Evolutionary conservation across 2,113 vertebrate genomes (phyloP), one percentile per base, ranked within the genome.

Genomic region (Paracanthobrama guichenoti): DNA sequence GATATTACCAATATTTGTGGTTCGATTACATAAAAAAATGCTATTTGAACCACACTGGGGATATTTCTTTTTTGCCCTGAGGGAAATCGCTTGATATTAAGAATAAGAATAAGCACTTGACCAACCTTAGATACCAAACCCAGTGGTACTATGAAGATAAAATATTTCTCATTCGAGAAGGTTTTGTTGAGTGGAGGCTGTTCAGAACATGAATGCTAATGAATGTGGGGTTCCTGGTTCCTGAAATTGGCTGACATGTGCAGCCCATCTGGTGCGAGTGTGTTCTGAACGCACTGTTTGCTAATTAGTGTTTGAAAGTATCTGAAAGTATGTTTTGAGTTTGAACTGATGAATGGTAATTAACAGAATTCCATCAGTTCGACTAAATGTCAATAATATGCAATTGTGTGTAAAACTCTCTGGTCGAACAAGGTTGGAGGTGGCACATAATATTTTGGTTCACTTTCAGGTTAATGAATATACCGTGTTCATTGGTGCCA

Each of bases 401-500:
- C 48, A 83, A 39, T 14, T 26, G 24, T 31, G 13, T 66, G 14
- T 28, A 84, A 72, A 71, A 73, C 44, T 55, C 48, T 71, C 46
- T 87, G 85, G 86, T 82, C 66, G 50, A 44, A 81, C 86, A 77
- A 60, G 64, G 67, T 24, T 81, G 81, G 85, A 87, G 42, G 76
- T 91, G 92, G 91, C 50, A 2, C 91, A 87, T 89, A 88, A 89
- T 93, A 92, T 93, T 94, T 92, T 91, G 90, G 90, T 92, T 90
- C 86, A 69, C 89, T 91, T 91, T 90, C 91, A 94, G 90, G 89
- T 94, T 93, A 91, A 93, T 93, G 89, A 55, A 90, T 92, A 90
- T 92, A 92, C 90, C 93, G 91, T 92, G 93, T 90, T 93, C 91
- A 94, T 92, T 85, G 90, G 91, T 87, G 90, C 87, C 88, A 89